Percentiles rank a stretch among this genome's conserved stretches.
phyloP scores from a whole-genome alignment of 2,888 invertebrate species.

The Smittia aterrima region DNA sequence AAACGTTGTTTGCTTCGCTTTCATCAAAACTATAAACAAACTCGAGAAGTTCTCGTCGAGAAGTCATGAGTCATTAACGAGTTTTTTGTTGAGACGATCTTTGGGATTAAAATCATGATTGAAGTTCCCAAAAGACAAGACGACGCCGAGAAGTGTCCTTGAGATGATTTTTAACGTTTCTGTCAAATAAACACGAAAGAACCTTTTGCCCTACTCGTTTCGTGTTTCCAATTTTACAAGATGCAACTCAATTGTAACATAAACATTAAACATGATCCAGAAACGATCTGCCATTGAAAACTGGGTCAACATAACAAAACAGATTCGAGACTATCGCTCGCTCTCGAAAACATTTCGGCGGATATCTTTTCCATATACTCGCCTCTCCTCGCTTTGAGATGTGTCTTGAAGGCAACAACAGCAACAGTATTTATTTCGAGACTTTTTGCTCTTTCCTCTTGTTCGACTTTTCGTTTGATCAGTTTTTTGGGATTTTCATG shows the following conservation, averaged over 20 bases:
- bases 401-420: neutral
- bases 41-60: neutral
- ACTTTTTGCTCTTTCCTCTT: neutral
- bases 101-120: neutral
- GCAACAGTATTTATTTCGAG: neutral
- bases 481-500: no score
- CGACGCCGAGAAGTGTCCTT: slow-evolving; percentile 18
- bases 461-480: neutral
- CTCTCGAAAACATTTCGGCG: neutral
- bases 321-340: neutral
- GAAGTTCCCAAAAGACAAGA: slow-evolving; percentile 1
- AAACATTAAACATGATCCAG: neutral
- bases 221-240: neutral
- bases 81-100: neutral
- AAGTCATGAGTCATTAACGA: neutral
- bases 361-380: neutral
- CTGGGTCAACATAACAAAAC: slow-evolving; percentile 12
- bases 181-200: neutral
- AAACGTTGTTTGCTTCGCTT: neutral
- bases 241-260: neutral
- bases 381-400: neutral
- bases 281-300: slow-evolving; percentile 16
- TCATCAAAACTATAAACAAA: slow-evolving; percentile 1
- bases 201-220: neutral
- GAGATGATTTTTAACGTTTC: neutral